These are phyloP conservation scores for Molossus alvarezi DNA, from an alignment of 2,797 vertebrate genomes.

Conservation along the genomic window DNA sequence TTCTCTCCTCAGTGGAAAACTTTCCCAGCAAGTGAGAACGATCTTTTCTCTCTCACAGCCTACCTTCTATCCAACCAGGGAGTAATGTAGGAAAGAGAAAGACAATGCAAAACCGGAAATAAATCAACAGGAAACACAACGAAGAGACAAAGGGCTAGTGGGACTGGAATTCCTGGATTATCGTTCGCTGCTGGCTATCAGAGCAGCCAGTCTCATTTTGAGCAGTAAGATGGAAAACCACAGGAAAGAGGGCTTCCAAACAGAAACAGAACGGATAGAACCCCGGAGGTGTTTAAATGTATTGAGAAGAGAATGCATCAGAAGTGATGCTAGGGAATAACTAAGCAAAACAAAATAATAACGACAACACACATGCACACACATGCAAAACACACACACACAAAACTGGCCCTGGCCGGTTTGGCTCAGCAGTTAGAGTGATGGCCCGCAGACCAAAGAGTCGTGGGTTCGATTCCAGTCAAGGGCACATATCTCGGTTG, in stretches of 20 bases:
- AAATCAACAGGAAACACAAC: neutral
- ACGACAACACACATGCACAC: neutral
- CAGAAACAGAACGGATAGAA: neutral
- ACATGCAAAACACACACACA: neutral
- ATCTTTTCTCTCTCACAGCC: neutral
- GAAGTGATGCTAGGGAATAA: neutral
- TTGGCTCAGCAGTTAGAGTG: no score
- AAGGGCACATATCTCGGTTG: no score
- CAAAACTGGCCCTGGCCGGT: no score
- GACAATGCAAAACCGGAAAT: neutral
- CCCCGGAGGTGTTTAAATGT: neutral
- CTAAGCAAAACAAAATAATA: conserved; percentile 23
- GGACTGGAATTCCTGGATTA: neutral
- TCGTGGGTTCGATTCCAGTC: no score
- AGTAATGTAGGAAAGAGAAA: neutral
- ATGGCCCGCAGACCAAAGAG: no score
- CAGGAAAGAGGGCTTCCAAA: neutral
- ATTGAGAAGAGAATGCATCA: neutral
- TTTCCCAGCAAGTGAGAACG: neutral
- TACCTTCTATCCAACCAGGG: neutral
- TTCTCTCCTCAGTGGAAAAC: conserved; percentile 11
- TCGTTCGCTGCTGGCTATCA: neutral
- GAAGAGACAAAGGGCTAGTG: neutral
- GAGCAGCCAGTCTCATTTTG: neutral
- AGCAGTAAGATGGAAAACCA: neutral